phyloP scores from a whole-genome alignment of 2,113 vertebrate species.

The Lipophrys pholis region DNA sequence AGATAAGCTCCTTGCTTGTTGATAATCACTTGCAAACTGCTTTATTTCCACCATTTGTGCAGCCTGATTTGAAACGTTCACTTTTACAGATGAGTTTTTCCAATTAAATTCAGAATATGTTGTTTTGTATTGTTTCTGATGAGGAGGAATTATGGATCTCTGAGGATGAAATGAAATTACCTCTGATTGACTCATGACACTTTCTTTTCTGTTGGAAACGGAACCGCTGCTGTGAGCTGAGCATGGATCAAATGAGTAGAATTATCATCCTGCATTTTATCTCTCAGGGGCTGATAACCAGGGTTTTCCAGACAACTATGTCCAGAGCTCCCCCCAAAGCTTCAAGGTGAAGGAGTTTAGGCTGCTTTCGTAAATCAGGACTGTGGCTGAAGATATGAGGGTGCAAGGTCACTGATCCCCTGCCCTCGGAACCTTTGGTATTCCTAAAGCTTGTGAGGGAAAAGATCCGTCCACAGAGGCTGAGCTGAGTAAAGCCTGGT shows the following conservation, averaged over 20 bases:
- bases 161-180: too few species aligned
- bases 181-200: too few species aligned
- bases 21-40: too few species aligned
- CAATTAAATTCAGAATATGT: too few species aligned
- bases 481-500: constrained; percentile 11
- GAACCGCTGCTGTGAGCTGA: too few species aligned
- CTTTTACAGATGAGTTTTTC: too few species aligned
- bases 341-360: constrained; percentile 32
- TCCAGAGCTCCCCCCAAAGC: neutral
- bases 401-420: constrained; percentile 55
- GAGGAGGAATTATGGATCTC: too few species aligned
- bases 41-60: too few species aligned
- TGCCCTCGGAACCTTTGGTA: constrained; percentile 21
- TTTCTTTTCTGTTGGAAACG: too few species aligned
- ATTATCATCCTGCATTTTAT: constrained; percentile 1
- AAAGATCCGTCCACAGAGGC: neutral
- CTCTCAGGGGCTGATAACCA: constrained; percentile 36
- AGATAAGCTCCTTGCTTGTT: too few species aligned
- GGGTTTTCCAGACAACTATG: constrained; percentile 44
- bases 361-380: constrained; percentile 50
- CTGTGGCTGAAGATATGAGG: constrained; percentile 40
- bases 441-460: constrained; percentile 42
- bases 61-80: too few species aligned
- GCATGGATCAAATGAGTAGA: neutral
- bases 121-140: too few species aligned